These are phyloP conservation scores for Cladopsammia gracilis DNA, from an alignment of 64 coral and sea anemone species.

Conservation along the genomic window DNA sequence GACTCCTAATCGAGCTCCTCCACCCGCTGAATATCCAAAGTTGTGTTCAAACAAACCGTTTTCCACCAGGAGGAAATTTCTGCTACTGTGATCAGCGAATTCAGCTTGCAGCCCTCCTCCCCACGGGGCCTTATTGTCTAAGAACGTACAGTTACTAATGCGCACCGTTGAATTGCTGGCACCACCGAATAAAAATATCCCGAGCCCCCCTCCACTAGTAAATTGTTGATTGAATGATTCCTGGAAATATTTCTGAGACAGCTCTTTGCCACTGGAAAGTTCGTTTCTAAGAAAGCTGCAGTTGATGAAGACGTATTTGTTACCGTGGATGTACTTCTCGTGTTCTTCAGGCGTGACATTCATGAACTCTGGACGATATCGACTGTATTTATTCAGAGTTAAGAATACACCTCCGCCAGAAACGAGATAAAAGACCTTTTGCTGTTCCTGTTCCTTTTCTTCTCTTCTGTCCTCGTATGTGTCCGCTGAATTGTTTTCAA, in stretches of 20 bases:
- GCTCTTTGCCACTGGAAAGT: not conserved
- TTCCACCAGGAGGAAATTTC: constrained; percentile 23
- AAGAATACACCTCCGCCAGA: constrained; percentile 54
- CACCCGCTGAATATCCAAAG: constrained; percentile 42
- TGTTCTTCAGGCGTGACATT: constrained; percentile 15
- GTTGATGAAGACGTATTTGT: constrained; percentile 33
- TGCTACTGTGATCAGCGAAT: constrained; percentile 8
- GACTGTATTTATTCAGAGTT: constrained; percentile 1
- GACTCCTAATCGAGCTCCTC: constrained; percentile 37
- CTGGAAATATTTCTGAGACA: not conserved
- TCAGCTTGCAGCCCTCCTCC: constrained; percentile 54
- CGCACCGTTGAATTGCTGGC: constrained; percentile 29
- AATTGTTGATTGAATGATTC: constrained; percentile 35
- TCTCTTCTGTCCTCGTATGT: not conserved
- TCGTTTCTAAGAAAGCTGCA: constrained; percentile 56
- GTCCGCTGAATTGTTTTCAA: constrained; percentile 63
- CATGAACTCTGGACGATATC: not conserved
- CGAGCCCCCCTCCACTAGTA: constrained; percentile 55
- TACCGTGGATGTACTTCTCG: constrained; percentile 2
- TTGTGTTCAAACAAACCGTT: constrained; percentile 56
- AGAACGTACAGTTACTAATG: constrained; percentile 63
- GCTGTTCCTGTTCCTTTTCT: not conserved
- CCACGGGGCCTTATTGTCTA: constrained; percentile 40
- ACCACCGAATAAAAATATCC: constrained; percentile 54
- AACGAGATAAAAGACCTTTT: not conserved